phyloP scores from a whole-genome alignment of 2,797 vertebrate species.

The Neosilurus mollespiculum region DNA sequence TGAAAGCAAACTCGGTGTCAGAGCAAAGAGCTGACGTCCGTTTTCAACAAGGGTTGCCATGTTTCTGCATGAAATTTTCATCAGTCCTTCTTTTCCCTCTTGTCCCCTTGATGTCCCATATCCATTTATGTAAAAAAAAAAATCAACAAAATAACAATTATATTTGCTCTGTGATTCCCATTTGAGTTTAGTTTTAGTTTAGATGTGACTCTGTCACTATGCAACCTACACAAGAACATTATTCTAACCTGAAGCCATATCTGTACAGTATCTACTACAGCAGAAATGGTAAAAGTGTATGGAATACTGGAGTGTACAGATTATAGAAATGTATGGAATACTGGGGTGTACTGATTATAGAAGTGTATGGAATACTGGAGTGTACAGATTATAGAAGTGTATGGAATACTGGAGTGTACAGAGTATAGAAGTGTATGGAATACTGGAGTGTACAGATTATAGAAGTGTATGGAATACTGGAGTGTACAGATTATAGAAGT shows the following conservation, averaged over 20 bases:
- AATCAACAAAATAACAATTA: too few relatives aligned
- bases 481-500: background rate
- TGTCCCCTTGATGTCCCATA: too few relatives aligned
- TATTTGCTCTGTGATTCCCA: too few relatives aligned
- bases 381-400: background rate
- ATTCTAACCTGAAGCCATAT: too few relatives aligned
- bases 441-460: background rate
- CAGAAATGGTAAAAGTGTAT: background rate
- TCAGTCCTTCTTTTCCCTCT: too few relatives aligned
- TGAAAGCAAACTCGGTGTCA: background rate
- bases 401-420: background rate
- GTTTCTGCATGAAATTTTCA: too few relatives aligned
- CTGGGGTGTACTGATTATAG: background rate
- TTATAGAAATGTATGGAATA: background rate
- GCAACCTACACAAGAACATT: too few relatives aligned
- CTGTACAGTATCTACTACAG: background rate
- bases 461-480: background rate
- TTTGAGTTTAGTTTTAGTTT: too few relatives aligned
- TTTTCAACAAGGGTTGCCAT: background rate
- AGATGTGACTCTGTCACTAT: too few relatives aligned
- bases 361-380: background rate
- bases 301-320: background rate
- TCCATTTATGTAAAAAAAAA: too few relatives aligned
- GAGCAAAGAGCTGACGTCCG: background rate
- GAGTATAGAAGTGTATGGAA: background rate